phyloP scores from a whole-genome alignment of 1,140 invertebrate species.

The Rhopalosiphum maidis region DNA sequence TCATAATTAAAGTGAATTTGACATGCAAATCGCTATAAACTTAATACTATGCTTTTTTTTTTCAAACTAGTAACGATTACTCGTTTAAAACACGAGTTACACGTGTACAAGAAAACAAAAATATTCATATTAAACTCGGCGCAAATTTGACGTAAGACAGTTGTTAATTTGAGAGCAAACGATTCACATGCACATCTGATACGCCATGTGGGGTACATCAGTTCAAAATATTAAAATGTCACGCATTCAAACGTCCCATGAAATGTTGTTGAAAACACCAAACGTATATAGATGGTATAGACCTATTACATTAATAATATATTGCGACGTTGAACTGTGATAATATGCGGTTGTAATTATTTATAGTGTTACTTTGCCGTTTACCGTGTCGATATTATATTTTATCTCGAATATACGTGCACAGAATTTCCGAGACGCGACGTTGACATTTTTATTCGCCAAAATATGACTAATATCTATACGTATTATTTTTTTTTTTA shows the following conservation, averaged over 20 bases:
- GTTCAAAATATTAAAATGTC: neutral
- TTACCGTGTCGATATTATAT: neutral
- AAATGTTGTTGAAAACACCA: neutral
- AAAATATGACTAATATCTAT: neutral
- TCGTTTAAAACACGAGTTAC: neutral
- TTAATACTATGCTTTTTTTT: neutral
- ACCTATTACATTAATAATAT: neutral
- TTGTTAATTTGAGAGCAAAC: neutral
- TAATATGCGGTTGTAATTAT: neutral
- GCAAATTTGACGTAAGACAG: neutral
- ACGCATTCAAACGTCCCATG: neutral
- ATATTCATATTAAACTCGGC: neutral
- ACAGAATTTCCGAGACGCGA: neutral
- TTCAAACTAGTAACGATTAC: neutral
- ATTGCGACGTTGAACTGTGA: neutral
- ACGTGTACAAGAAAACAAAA: no score
- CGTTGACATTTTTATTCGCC: neutral
- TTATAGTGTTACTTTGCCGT: neutral
- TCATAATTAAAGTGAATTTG: neutral
- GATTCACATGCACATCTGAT: neutral
- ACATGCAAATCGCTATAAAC: neutral
- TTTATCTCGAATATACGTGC: neutral
- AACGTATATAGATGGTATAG: neutral
- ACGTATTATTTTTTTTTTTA: neutral
- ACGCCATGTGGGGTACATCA: neutral